Evolutionary conservation across 2,888 invertebrate species (phyloP), one percentile per base, ranked within the genome.

Genomic region (Eledona agricola): DNA sequence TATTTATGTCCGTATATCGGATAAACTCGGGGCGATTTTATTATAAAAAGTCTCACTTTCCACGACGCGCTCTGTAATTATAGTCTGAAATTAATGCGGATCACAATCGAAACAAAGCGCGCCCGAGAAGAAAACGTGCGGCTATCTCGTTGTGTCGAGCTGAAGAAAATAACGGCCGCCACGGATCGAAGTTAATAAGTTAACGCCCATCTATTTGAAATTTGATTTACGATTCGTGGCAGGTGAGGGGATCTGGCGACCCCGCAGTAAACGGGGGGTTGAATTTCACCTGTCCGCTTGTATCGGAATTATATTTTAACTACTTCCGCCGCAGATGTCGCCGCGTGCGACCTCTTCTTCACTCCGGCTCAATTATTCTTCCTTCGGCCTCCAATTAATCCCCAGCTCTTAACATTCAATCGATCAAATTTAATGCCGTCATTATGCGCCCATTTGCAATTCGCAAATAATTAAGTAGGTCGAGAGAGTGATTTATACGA

Each of bases 181-280:
- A 61, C 59, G 62, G 64, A 66, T 68, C 64, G 62, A 60, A 71
- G 69, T 72, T 72, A 73, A 72, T 72, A 71, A 70, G 71, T 71
- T 63, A 62, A 71, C 73, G 73, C 73, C 73, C 72, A 72, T 70
- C 72, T 71, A 73, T 73, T 73, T 72, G 69, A 65, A 71, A 69
- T 71, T 70, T 73, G 73, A 73, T 73, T 73, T 73, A 73, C 68
- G 72, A 61, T 63, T 60, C 40, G 52, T 34, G 60, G 64, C 67
- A 67, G 67, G 66, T 67, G 69, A 66, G 66, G 66, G 63, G 59
- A 57, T 62, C 54, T 60, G 64, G n/a, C n/a, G n/a, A 60, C 60
- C 63, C 65, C n/a, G n/a, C n/a, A n/a, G n/a, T 57, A 53, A 50
- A 59, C 60, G 64, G 65, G 65, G 66, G 65, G 64, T 57, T 62